Percentiles rank a stretch among this genome's conserved stretches.
phyloP scores from a whole-genome alignment of 2,888 invertebrate genomes.

The Campopleginae sp. region DNA sequence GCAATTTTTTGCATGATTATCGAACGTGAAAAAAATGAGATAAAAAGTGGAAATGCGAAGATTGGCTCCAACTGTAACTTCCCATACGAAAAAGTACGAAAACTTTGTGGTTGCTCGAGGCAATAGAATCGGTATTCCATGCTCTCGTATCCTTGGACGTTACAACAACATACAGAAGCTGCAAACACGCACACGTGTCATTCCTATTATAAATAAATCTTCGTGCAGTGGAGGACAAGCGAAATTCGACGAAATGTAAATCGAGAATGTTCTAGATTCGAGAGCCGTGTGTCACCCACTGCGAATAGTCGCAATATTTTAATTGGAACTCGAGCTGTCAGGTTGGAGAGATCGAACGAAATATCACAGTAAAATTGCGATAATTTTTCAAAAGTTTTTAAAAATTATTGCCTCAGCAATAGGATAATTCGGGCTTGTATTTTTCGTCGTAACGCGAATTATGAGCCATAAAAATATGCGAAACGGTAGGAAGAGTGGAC shows the following conservation, averaged over 20 bases:
- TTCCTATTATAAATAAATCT: slow-evolving; percentile 54
- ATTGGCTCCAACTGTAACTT: background rate
- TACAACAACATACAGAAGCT: background rate
- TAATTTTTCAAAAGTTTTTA: background rate
- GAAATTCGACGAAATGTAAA: slow-evolving; percentile 48
- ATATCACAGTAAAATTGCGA: background rate
- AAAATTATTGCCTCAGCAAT: background rate
- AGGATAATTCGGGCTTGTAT: background rate
- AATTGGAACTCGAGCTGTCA: background rate
- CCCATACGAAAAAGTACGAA: background rate
- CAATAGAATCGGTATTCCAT: slow-evolving; percentile 38
- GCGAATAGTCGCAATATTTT: slow-evolving; percentile 24
- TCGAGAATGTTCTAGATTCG: slow-evolving; percentile 39
- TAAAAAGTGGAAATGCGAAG: background rate
- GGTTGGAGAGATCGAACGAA: background rate
- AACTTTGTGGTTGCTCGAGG: slow-evolving; percentile 2
- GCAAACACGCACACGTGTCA: slow-evolving; percentile 21
- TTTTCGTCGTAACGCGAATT: background rate
- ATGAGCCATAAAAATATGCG: slow-evolving; percentile 3
- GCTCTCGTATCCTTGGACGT: slow-evolving; percentile 28
- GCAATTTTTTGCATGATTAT: background rate
- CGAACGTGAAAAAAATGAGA: background rate
- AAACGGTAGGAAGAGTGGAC: background rate
- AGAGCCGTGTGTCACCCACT: slow-evolving; percentile 7
- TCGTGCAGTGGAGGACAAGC: slow-evolving; percentile 26